A percentile compares a stretch with the other conserved stretches of the same genome.
Conservation (phyloP, 2,113 vertebrate genomes). For the Sorex araneus region DNA sequence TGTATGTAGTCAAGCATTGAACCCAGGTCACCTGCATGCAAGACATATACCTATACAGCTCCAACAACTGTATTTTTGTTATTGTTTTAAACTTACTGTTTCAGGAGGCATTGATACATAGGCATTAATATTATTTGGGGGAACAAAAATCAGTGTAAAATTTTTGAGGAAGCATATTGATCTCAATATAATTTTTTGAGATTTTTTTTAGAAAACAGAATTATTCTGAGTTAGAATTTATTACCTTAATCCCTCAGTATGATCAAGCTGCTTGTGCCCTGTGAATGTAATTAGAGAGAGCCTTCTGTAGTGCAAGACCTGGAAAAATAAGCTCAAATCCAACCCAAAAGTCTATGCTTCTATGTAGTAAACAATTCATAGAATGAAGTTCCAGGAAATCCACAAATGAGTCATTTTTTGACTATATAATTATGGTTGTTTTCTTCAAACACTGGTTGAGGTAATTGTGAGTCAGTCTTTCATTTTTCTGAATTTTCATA, state of each 20-base stretch:
- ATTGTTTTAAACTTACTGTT: no score
- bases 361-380: constrained; percentile 52
- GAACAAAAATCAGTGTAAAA: background rate
- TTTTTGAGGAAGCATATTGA: constrained; percentile 42
- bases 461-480: constrained; percentile 58
- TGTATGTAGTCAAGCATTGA: background rate
- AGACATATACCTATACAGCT: no score
- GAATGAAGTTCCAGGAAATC: constrained; percentile 62
- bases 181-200: background rate
- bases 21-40: no score
- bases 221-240: background rate
- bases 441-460: constrained; percentile 21
- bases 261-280: background rate
- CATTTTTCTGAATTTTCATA: constrained; percentile 57
- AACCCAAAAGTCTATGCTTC: constrained; percentile 1
- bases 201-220: background rate
- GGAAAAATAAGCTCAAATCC: constrained; percentile 9
- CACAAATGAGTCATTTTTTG: constrained; percentile 66
- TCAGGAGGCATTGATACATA: background rate
- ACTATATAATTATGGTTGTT: constrained; percentile 33
- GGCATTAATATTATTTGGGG: background rate
- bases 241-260: background rate
- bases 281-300: background rate
- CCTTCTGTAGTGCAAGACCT: background rate
- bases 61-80: no score